Evolutionary conservation across 2,888 invertebrate species (phyloP).

Genomic region (Acholoe squamosa): DNA sequence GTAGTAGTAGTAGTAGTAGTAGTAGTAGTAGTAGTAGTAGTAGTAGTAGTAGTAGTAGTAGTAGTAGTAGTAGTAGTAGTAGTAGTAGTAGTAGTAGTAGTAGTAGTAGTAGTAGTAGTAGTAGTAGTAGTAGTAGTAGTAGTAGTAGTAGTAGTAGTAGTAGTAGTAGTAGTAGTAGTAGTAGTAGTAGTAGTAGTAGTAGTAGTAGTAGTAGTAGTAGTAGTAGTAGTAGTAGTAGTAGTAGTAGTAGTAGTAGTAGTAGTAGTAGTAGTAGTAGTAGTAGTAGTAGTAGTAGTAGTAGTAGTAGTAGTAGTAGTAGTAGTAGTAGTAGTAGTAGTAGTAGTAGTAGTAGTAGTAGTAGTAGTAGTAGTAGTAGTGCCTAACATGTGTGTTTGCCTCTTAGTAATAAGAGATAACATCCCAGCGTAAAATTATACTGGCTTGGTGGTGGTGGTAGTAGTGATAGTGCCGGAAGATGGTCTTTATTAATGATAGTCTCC

Average conservation of each 20-base stretch:
- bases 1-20: slow-evolving; percentile 62
- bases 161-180: slow-evolving; percentile 64
- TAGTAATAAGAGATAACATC: no score
- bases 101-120: slow-evolving; percentile 54
- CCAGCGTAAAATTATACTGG: no score
- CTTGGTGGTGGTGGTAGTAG: no score
- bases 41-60: slow-evolving; percentile 63
- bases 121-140: slow-evolving; percentile 18
- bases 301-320: slow-evolving; percentile 63
- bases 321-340: slow-evolving; percentile 62
- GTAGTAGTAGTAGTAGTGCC: slow-evolving; percentile 35
- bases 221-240: slow-evolving; percentile 64
- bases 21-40: slow-evolving; percentile 64
- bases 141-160: slow-evolving; percentile 64
- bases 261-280: slow-evolving; percentile 62
- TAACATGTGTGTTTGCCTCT: no score
- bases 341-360: slow-evolving; percentile 63
- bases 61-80: slow-evolving; percentile 64
- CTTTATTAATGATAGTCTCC: no score
- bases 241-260: slow-evolving; percentile 62
- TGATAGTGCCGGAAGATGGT: no score
- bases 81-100: slow-evolving; percentile 64
- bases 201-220: slow-evolving; percentile 64
- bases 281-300: slow-evolving; percentile 63
- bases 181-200: slow-evolving; percentile 63